Evolutionary conservation across 2,797 vertebrate species (phyloP), one percentile per base, ranked within the genome.

Genomic region (Enteromius unitaeniatus): DNA sequence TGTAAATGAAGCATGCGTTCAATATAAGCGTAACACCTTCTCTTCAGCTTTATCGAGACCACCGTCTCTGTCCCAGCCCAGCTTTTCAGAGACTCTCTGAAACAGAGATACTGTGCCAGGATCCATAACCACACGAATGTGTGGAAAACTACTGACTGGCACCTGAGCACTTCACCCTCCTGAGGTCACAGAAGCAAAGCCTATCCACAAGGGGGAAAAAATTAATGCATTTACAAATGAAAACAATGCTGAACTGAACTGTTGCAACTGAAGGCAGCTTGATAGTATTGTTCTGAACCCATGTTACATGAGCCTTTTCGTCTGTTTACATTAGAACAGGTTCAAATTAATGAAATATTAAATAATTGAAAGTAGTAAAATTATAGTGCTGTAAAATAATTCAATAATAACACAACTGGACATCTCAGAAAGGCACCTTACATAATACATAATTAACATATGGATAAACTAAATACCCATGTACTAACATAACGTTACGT

Each of bases 21-120:
- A n/a, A 65, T n/a, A 60, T 2, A 60, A 53, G 1, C 4, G 28
- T 10, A 17, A 72, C 76, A 94, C 95, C 92, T 93, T 88, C 26
- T 90, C 76, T 74, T 93, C 93, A 28, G 91, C 87, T 4, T 67
- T 26, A 21, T 93, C 90, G 78, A 94, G 89, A 72, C 88, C 92
- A 60, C 84, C 92, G 0, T 91, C 70, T 1, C 88, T 75, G 19
- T 70, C 76, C 95, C 95, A 94, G 0, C 93, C 92, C 82, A 94
- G 90, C 87, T 93, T 95, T 45, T 85, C 78, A 1, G 93, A 90
- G 40, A 95, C 91, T 89, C 88, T 91, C 49, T 93, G 86, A 90
- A 95, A 95, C 45, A 92, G 72, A 0, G 28, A 87, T 23, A 79
- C 21, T 3, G 90, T 90, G 1, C 89, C 83, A 23, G 88, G 64